phyloP scores from a whole-genome alignment of 2,113 vertebrate species.

The Neopipo cinnamomea region DNA sequence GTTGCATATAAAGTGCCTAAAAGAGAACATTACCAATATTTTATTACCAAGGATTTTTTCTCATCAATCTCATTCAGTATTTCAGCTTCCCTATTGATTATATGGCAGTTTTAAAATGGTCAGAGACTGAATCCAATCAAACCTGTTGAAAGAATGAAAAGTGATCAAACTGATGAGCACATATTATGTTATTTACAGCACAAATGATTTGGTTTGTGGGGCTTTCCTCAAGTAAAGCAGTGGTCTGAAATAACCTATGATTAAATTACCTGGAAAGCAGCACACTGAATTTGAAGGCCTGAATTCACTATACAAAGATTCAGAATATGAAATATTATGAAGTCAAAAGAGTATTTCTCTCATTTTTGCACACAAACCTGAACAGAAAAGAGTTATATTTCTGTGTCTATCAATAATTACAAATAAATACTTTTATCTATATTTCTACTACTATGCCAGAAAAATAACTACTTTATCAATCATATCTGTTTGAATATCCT shows the following conservation, averaged over 20 bases:
- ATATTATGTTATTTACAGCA: conserved; percentile 68
- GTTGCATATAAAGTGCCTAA: background rate
- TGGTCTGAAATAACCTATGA: conserved; percentile 54
- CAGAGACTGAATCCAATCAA: conserved; percentile 68
- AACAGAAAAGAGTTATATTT: background rate
- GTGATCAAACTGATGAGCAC: conserved; percentile 59
- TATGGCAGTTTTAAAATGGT: conserved; percentile 67
- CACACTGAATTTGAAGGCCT: conserved; percentile 13
- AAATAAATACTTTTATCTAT: background rate
- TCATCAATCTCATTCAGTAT: conserved; percentile 65
- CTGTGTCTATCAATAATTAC: background rate
- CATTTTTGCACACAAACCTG: background rate
- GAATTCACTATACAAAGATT: background rate
- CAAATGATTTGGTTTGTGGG: conserved; percentile 60
- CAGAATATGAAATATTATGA: background rate
- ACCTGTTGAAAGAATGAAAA: conserved; percentile 68
- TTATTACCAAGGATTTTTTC: conserved; percentile 28
- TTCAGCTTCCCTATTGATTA: conserved; percentile 68
- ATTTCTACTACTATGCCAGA: background rate
- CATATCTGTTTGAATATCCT: background rate
- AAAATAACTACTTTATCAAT: background rate
- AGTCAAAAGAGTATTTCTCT: background rate
- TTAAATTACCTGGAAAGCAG: conserved; percentile 57
- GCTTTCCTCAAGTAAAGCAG: conserved; percentile 61
- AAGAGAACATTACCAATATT: conserved; percentile 4